Evolutionary conservation across 2,888 invertebrate species (phyloP).

Genomic region (Patella ulyssiponensis): DNA sequence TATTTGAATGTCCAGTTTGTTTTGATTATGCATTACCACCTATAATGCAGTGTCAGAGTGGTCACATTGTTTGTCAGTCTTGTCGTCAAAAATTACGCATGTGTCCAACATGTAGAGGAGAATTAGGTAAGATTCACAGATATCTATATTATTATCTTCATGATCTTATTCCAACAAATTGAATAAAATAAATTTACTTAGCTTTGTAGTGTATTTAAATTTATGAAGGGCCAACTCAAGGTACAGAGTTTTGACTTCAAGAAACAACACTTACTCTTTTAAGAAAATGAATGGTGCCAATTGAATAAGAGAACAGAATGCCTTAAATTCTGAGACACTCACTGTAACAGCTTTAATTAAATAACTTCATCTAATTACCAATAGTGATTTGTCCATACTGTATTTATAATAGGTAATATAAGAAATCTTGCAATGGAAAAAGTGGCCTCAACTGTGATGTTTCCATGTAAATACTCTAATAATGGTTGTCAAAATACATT

Average conservation of each 20-base stretch:
- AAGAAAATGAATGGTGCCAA: too few species aligned
- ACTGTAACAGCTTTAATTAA: too few species aligned
- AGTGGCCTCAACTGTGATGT: conserved; percentile 97
- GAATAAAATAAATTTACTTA: too few species aligned
- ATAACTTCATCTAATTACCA: not conserved
- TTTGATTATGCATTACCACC: conserved; percentile 99
- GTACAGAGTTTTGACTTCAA: too few species aligned
- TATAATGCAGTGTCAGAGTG: conserved; percentile 97
- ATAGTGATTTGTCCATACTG: not conserved
- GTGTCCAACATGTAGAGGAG: conserved; percentile 98
- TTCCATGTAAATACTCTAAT: conserved; percentile 97
- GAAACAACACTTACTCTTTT: too few species aligned
- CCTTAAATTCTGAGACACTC: too few species aligned
- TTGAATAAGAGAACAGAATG: too few species aligned
- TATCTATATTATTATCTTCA: not conserved
- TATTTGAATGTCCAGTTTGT: conserved; percentile 83
- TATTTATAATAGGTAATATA: conserved; percentile 82
- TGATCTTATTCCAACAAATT: too few species aligned
- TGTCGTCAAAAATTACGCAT: conserved; percentile 97
- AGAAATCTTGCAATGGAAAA: conserved; percentile 99
- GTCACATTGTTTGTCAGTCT: conserved; percentile 97
- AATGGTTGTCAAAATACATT: conserved; percentile 94
- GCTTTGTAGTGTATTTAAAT: too few species aligned
- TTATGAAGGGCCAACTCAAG: too few species aligned
- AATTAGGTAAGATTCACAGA: conserved; percentile 77